A percentile compares a stretch with the other conserved stretches of the same genome.
Conservation (phyloP, 2,797 vertebrate genomes). For the Vespertilio murinus region DNA sequence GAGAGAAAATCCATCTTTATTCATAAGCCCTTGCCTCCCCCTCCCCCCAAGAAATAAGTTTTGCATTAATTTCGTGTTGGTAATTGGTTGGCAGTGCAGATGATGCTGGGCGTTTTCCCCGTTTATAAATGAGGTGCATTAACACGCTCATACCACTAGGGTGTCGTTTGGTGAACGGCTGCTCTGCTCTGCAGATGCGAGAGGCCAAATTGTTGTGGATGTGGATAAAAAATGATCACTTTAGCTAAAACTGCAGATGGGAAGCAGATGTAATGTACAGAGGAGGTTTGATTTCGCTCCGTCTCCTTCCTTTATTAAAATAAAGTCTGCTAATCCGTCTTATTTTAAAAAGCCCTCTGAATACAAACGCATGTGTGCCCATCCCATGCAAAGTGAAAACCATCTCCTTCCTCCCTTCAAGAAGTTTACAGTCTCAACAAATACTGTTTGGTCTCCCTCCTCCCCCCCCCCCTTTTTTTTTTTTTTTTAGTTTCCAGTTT, state of each 20-base stretch:
- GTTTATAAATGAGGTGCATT: constrained; percentile 69
- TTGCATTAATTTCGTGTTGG: constrained; percentile 32
- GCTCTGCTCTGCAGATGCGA: constrained; percentile 41
- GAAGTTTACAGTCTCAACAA: constrained; percentile 14
- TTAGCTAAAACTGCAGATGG: constrained; percentile 63
- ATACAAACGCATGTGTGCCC: neutral
- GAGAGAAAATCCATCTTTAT: constrained; percentile 59
- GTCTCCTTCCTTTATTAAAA: constrained; percentile 62
- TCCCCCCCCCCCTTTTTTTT: too few species aligned
- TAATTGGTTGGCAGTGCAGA: constrained; percentile 56
- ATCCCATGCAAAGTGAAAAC: constrained; percentile 19
- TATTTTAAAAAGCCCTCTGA: constrained; percentile 51
- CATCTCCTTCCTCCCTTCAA: neutral
- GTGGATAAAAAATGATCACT: constrained; percentile 59
- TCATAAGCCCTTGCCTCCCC: neutral
- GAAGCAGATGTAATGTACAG: constrained; percentile 62
- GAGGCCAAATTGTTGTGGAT: constrained; percentile 61
- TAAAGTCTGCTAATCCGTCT: constrained; percentile 47
- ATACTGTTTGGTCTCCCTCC: neutral
- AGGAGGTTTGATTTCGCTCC: constrained; percentile 56
- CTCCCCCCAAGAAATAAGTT: constrained; percentile 21
- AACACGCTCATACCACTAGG: constrained; percentile 56
- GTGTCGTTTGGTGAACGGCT: constrained; percentile 55
- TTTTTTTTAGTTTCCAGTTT: neutral
- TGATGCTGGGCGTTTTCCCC: constrained; percentile 63